Conservation (phyloP, 1,140 invertebrate species). For the Coelopa frigida region DNA sequence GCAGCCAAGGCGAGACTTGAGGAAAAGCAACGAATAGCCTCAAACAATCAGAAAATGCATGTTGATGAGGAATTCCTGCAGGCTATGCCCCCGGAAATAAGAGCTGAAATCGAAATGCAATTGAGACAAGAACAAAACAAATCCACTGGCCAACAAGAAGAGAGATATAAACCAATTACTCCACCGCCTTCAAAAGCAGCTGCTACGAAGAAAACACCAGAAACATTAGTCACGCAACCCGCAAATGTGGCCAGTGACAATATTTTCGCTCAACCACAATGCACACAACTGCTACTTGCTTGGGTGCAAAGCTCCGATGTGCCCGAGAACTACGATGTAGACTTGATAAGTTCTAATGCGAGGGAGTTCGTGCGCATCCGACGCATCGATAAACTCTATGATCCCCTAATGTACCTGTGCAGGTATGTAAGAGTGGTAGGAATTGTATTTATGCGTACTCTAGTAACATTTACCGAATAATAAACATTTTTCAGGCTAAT, state of each 20-base stretch:
- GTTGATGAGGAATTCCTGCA: conserved; percentile 13
- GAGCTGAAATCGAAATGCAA: conserved; percentile 11
- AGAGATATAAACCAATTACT: conserved; percentile 1
- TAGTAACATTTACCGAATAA: too few relatives aligned
- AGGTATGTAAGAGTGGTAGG: conserved; percentile 34
- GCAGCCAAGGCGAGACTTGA: conserved; percentile 8
- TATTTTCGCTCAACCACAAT: conserved; percentile 13
- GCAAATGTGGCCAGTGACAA: conserved; percentile 10
- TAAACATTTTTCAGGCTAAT: conserved; percentile 26
- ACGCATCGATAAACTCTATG: conserved; percentile 19
- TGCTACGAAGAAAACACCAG: neutral
- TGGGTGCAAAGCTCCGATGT: conserved; percentile 39
- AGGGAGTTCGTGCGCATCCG: conserved; percentile 10
- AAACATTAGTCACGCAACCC: neutral
- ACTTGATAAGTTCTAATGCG: conserved; percentile 43
- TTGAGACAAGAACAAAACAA: neutral
- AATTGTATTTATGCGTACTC: too few relatives aligned
- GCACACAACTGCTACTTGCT: conserved; percentile 30
- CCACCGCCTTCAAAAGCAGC: neutral
- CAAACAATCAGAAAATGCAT: neutral
- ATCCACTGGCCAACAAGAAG: neutral
- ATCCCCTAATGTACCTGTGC: conserved; percentile 40
- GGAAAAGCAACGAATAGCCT: conserved; percentile 6
- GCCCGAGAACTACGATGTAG: conserved; percentile 42
- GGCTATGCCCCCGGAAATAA: conserved; percentile 10